These are phyloP conservation scores for Hestina assimilis DNA, from an alignment of 1,140 invertebrate genomes.

Conservation along the genomic window DNA sequence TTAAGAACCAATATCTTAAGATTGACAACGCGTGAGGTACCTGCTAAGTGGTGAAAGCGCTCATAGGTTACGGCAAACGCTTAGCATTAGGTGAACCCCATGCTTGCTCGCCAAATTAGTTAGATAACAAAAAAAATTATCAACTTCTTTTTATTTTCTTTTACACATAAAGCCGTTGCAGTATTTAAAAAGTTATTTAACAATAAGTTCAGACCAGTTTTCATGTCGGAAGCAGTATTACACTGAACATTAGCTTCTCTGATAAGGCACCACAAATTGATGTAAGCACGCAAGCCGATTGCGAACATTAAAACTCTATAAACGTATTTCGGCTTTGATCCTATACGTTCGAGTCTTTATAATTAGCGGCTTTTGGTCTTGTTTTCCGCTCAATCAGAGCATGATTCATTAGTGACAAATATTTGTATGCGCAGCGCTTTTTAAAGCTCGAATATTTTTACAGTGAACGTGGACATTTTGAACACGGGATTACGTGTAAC, in stretches of 20 bases:
- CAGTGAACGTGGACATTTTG: not conserved
- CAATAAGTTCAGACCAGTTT: conserved; percentile 53
- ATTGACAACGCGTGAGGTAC: too few species aligned
- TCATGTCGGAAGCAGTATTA: conserved; percentile 71
- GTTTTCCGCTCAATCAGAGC: not conserved
- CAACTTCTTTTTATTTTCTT: too few species aligned
- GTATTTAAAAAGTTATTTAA: conserved; percentile 19
- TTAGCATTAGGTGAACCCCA: too few species aligned
- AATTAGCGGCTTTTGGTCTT: conserved; percentile 4
- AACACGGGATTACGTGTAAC: not conserved
- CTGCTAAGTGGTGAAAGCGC: too few species aligned
- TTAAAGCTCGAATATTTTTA: not conserved
- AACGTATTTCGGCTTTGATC: conserved; percentile 27
- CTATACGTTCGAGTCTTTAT: not conserved
- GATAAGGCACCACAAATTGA: conserved; percentile 70
- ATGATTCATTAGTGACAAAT: conserved; percentile 2
- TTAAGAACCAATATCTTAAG: too few species aligned
- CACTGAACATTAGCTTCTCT: conserved; percentile 63
- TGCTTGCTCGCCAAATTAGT: too few species aligned
- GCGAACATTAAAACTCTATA: conserved; percentile 37
- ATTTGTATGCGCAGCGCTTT: not conserved
- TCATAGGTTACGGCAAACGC: too few species aligned
- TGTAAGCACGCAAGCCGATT: conserved; percentile 50
- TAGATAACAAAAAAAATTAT: too few species aligned
- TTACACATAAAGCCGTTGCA: too few species aligned